Base-by-base conservation (phyloP, 2,888 invertebrate genomes). In the Pollenia labialis region DNA sequence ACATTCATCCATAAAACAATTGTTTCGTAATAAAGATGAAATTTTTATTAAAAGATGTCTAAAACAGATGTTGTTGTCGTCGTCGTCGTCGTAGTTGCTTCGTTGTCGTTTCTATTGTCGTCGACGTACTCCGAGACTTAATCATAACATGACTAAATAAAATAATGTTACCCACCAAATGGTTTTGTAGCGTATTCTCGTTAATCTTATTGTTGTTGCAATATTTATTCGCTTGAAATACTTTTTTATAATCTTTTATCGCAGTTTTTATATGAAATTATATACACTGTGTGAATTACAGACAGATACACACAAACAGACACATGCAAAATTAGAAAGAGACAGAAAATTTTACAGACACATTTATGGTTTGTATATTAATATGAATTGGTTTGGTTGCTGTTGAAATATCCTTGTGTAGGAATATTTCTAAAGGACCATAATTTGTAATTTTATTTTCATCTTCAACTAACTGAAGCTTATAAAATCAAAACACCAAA, bases 1-100 rank as follows among this genome's bases (percentile, higher is more conserved):
- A 54, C 81, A 72, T 87, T 89, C 64, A 85, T 76, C 89, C 90
- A 93, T 93, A 93, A 93, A 93, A 93, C 92, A 92, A 92, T 93
- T 91, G 91, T 92, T 92, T 91, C 90, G 92, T 93, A 93, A 93
- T 93, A 93, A 93, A 93, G 93, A 93, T 93, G 93, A 93, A 93
- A 93, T 93, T 93, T 93, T 93, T 93, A 93, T 93, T 93, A 93
- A 93, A 93, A 93, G 93, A 93, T 93, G 93, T 93, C 93, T 92
- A 91, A 92, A 93, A 91, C 93, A 93, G 93, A 93, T 93, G 93
- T 92, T 93, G 93, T 92, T 92, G 77, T 64, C 88, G 86, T 88
- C 87, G 74, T 14, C 72, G 58, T 44, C 83, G 72, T 80, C 68
- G 46, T 50, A 48, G 32, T 76, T 58, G 23, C 81, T n/a, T 76